Conservation (phyloP, 2,113 vertebrate genomes). For the Cariama cristata region DNA sequence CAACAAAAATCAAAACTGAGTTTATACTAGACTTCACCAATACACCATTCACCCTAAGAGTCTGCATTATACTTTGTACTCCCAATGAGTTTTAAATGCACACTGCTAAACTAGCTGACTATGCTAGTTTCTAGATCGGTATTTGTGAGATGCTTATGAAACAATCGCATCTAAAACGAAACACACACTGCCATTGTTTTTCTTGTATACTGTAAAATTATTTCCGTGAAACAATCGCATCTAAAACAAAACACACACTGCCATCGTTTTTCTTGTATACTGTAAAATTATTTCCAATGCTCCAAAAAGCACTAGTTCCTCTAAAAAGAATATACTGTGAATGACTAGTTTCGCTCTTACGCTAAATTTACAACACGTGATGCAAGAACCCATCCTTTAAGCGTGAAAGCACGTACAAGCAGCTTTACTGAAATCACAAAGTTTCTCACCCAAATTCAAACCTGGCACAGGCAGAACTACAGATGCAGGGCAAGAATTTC, state of each 20-base stretch:
- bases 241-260: neutral
- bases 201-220: neutral
- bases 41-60: neutral
- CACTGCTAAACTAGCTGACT: neutral
- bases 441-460: constrained; percentile 2
- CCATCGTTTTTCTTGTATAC: neutral
- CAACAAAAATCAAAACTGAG: neutral
- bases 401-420: neutral
- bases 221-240: neutral
- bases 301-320: neutral
- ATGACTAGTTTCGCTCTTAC: neutral
- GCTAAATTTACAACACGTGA: neutral
- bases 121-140: neutral
- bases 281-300: neutral
- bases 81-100: neutral
- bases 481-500: neutral
- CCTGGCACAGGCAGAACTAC: neutral
- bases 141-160: neutral
- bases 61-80: neutral
- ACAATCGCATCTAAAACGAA: neutral
- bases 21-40: neutral
- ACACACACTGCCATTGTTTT: neutral
- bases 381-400: neutral
- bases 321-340: neutral
- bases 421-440: neutral